Conservation (phyloP, 2,888 invertebrate genomes). For the Nephrocerus scutellatus region DNA sequence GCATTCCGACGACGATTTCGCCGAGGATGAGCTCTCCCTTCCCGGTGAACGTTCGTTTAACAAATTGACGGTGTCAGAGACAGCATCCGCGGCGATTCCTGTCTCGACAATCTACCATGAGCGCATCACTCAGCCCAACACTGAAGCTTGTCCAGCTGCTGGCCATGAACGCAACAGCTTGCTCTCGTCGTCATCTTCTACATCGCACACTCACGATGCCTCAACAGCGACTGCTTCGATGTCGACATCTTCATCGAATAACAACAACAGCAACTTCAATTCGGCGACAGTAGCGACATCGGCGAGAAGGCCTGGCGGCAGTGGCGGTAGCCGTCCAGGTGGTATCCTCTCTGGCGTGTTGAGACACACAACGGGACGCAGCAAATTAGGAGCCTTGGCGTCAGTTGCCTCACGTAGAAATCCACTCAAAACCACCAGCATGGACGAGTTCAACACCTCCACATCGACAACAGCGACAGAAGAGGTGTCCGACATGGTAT, state of each 20-base stretch:
- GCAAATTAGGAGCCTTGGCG: conserved; percentile 12
- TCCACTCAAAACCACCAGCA: conserved; percentile 14
- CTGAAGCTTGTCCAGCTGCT: conserved; percentile 7
- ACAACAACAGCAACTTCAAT: conserved; percentile 21
- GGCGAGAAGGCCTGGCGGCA: conserved; percentile 9
- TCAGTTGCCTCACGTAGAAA: conserved; percentile 13
- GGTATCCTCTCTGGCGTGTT: conserved; percentile 28
- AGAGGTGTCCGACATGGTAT: conserved; percentile 29
- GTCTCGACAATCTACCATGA: conserved; percentile 33
- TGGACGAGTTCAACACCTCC: conserved; percentile 34
- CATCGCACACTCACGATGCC: conserved; percentile 33
- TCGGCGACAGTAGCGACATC: conserved; percentile 7
- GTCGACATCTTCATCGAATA: conserved; percentile 25
- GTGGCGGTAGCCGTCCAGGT: conserved; percentile 20
- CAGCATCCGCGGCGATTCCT: conserved; percentile 22
- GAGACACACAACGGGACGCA: conserved; percentile 28
- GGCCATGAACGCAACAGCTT: conserved; percentile 42
- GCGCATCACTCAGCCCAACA: conserved; percentile 15
- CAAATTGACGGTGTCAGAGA: conserved; percentile 30
- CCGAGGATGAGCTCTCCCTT: conserved; percentile 70
- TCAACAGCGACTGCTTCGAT: conserved; percentile 38
- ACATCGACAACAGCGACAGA: conserved; percentile 26
- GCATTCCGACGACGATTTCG: conserved; percentile 77
- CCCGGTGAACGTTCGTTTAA: conserved; percentile 48
- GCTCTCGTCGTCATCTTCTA: conserved; percentile 42